A percentile compares a stretch with the other conserved stretches of the same genome.
phyloP scores from a whole-genome alignment of 2,797 vertebrate species.

The Apogon hyalosoma region DNA sequence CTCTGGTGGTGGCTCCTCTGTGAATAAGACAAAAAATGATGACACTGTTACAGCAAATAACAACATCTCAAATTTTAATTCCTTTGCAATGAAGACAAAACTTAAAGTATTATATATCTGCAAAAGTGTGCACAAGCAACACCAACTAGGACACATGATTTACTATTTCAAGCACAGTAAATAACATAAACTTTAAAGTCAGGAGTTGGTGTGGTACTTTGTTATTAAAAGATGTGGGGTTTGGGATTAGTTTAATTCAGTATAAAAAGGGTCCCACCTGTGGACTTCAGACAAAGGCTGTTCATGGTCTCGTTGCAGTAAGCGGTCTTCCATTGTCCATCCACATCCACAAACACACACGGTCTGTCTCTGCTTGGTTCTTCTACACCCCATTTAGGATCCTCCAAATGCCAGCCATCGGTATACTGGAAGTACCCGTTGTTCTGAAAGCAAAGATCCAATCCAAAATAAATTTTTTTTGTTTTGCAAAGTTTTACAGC shows the following conservation, averaged over 20 bases:
- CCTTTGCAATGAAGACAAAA: background rate
- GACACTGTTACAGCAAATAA: too few relatives aligned
- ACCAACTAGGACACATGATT: background rate
- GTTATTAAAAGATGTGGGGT: too few relatives aligned
- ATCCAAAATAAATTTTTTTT: background rate
- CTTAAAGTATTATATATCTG: too few relatives aligned
- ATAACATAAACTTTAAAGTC: background rate
- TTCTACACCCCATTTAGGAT: slow-evolving; percentile 81
- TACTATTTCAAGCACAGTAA: background rate
- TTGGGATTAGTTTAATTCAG: too few relatives aligned
- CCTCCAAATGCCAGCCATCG: slow-evolving; percentile 86
- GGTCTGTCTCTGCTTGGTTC: slow-evolving; percentile 84
- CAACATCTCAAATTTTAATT: too few relatives aligned
- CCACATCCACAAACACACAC: slow-evolving; percentile 86
- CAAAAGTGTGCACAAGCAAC: background rate
- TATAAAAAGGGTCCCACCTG: slow-evolving; percentile 42
- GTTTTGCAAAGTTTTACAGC: too few relatives aligned
- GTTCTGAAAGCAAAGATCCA: slow-evolving; percentile 76
- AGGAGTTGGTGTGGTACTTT: too few relatives aligned
- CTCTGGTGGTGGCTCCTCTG: slow-evolving; percentile 82
- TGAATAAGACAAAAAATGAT: slow-evolving; percentile 15
- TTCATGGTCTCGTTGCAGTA: slow-evolving; percentile 85
- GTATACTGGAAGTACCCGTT: slow-evolving; percentile 82
- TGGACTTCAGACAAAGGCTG: slow-evolving; percentile 86
- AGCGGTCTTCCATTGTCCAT: slow-evolving; percentile 88